These are phyloP conservation scores for Todiramphus chloris DNA, from an alignment of 2,113 vertebrate genomes.

Conservation along the genomic window DNA sequence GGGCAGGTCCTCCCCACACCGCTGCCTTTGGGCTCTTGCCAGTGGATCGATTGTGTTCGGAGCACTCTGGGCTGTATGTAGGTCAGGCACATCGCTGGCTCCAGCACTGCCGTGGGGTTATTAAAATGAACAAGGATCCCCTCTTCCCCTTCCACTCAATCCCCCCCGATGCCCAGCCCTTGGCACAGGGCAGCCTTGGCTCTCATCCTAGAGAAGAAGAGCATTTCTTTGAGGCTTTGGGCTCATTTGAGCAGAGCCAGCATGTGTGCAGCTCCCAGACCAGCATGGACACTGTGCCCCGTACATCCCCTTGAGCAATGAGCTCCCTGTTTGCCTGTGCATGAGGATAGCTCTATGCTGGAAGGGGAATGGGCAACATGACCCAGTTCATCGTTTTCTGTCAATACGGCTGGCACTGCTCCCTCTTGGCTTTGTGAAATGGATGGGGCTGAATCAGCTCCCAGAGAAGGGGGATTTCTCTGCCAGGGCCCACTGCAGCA, in stretches of 20 bases:
- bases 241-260: neutral
- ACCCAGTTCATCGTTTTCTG: neutral
- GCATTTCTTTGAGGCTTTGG: neutral
- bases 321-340: neutral
- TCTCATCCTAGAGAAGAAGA: neutral
- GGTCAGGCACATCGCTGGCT: constrained; percentile 10
- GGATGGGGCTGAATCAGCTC: neutral
- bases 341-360: accelerated
- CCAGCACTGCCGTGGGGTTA: accelerated
- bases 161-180: neutral
- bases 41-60: neutral
- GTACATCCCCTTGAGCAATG: neutral
- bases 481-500: neutral
- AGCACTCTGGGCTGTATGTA: neutral
- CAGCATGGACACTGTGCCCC: neutral
- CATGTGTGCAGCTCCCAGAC: neutral
- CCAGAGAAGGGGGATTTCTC: neutral
- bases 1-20: neutral
- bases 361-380: neutral
- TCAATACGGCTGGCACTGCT: neutral
- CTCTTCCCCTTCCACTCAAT: neutral
- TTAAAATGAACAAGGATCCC: neutral
- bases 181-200: neutral
- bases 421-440: neutral
- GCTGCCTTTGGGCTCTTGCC: accelerated